Base-by-base conservation (phyloP, 2,888 invertebrate genomes). In the Drosophila birchii region DNA sequence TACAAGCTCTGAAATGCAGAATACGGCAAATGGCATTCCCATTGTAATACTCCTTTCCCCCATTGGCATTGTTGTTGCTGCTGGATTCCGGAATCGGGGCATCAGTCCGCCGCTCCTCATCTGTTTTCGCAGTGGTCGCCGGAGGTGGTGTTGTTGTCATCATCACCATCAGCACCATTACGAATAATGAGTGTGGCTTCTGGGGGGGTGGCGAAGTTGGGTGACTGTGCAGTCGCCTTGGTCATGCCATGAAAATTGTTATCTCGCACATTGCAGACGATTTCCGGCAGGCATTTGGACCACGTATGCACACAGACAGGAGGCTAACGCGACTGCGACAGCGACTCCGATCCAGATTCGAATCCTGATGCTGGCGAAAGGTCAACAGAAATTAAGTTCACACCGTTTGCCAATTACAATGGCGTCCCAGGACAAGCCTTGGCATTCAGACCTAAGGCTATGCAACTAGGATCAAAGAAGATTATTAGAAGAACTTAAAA, bases 191-290 rank as follows among this genome's bases (percentile, higher is more conserved):
- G 86, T 88, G 86, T 59, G 86, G 79, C 36, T 53, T 73, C 29
- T n/a, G 29, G 47, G 74, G 58, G 29, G 47, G 29, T 29, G 29
- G 29, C 29, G 8, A 8, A 29, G 49, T 20, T 18, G 54, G 41
- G 55, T 34, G 29, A 16, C 8, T 23, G 18, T 43, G 2, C 26
- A 41, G 66, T 68, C 76, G 86, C 70, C 85, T 77, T 69, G 87
- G 76, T 79, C 88, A 79, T 78, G 79, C 76, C 83, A 89, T 85
- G 88, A 86, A 89, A 88, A 89, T 86, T 86, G 86, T 89, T 86
- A 86, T 86, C 86, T 89, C 81, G 81, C 88, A 88, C 76, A 86
- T 63, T 83, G 89, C 86, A 89, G 88, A 89, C 89, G 80, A 86
- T 89, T 88, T 89, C 89, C 88, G 86, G 72, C 78, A 78, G 82